Evolutionary conservation across 2,888 invertebrate genomes (phyloP).

Genomic region (Trichogramma dendrolimi): DNA sequence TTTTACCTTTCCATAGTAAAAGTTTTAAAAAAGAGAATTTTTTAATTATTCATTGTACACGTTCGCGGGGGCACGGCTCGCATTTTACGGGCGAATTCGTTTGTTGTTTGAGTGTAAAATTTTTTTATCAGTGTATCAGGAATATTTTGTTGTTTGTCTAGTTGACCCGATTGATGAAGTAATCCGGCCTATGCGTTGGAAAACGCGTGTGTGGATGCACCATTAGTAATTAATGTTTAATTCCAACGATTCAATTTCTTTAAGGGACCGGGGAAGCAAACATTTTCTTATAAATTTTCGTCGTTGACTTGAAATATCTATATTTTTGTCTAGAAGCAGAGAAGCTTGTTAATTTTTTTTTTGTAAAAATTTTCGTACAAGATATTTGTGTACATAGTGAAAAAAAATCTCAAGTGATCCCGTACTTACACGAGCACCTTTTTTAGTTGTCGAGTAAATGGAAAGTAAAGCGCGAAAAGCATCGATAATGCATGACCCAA

Average conservation of each 20-base stretch:
- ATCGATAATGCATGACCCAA: neutral
- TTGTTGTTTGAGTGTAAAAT: constrained; percentile 19
- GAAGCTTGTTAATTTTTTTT: neutral
- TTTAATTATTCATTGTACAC: constrained; percentile 44
- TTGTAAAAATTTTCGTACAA: neutral
- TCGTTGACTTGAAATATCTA: neutral
- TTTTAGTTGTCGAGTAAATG: neutral
- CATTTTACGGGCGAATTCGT: constrained; percentile 39
- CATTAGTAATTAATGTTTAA: constrained; percentile 2
- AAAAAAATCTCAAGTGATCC: constrained; percentile 3
- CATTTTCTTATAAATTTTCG: neutral
- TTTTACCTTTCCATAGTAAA: constrained; percentile 29
- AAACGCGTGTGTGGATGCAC: constrained; percentile 23
- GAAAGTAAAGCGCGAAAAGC: constrained; percentile 19
- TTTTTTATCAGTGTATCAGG: constrained; percentile 8
- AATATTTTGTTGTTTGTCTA: constrained; percentile 7
- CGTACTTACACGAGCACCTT: neutral
- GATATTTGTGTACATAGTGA: constrained; percentile 12
- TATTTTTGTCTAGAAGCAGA: neutral
- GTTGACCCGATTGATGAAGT: constrained; percentile 14
- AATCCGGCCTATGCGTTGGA: constrained; percentile 15
- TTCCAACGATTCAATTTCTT: constrained; percentile 1
- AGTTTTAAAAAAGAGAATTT: constrained; percentile 36
- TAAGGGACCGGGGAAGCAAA: constrained; percentile 22
- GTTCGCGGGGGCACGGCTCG: constrained; percentile 46